phyloP scores from a whole-genome alignment of 2,113 vertebrate genomes.

The Mobula birostris region DNA sequence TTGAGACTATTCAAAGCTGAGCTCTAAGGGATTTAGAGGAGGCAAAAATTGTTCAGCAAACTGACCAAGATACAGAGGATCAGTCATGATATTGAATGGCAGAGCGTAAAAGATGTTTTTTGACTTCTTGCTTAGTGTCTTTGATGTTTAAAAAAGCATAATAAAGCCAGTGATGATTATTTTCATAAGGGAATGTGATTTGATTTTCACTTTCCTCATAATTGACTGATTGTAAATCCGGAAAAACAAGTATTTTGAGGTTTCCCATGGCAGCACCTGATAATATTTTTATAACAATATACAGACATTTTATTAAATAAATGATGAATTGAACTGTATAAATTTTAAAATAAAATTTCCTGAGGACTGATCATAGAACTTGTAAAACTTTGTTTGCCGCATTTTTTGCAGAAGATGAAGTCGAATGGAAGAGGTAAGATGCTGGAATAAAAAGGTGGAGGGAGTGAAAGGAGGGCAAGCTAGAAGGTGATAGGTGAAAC shows the following conservation, averaged over 20 bases:
- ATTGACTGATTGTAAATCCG: not conserved
- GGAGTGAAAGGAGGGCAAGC: too few species aligned
- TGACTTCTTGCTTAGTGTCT: too few species aligned
- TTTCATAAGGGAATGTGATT: not conserved
- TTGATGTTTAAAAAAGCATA: not conserved
- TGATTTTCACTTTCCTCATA: not conserved
- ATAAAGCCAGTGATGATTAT: not conserved
- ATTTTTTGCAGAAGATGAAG: not conserved
- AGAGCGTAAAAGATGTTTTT: too few species aligned
- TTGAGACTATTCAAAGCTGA: too few species aligned
- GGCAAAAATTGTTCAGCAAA: too few species aligned
- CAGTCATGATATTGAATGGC: too few species aligned
- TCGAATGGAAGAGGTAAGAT: too few species aligned
- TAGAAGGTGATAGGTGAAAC: too few species aligned
- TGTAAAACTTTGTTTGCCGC: not conserved
- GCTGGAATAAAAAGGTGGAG: too few species aligned
- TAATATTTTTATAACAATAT: not conserved
- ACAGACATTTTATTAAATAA: not conserved
- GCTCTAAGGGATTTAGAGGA: too few species aligned
- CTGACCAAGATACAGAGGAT: too few species aligned
- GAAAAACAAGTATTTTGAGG: not conserved
- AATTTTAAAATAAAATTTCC: not conserved
- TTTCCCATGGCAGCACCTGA: not conserved
- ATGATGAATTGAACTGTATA: not conserved
- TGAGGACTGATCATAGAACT: not conserved